These are phyloP conservation scores for Progne subis DNA, from an alignment of 2,113 vertebrate species.

Conservation along the genomic window DNA sequence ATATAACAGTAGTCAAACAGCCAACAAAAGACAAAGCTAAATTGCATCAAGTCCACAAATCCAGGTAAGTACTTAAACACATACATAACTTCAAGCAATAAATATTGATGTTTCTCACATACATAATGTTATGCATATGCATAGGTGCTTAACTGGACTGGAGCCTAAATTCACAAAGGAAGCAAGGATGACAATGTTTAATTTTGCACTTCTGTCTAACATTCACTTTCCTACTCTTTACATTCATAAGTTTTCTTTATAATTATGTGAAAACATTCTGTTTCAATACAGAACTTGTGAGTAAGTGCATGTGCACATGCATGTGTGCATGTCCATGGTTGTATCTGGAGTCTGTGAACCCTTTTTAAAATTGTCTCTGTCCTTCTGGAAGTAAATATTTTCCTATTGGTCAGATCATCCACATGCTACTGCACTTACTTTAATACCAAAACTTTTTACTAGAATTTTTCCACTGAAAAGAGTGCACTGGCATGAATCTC, in stretches of 20 bases:
- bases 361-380: not conserved
- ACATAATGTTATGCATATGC: not conserved
- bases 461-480: not conserved
- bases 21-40: not conserved
- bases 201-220: not conserved
- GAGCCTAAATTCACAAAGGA: not conserved
- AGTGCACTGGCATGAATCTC: not conserved
- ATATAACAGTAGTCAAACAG: not conserved
- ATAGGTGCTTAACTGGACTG: constrained; percentile 20
- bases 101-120: not conserved
- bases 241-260: not conserved
- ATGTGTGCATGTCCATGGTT: not conserved
- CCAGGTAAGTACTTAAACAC: constrained; percentile 11
- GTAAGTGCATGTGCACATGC: too few species aligned
- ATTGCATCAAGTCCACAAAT: not conserved
- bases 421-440: not conserved
- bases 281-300: not conserved
- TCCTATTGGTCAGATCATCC: not conserved
- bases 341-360: not conserved
- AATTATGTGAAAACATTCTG: not conserved
- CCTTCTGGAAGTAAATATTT: not conserved
- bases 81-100: not conserved
- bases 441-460: not conserved
- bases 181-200: not conserved
- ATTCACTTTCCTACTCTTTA: not conserved